Evolutionary conservation across 2,888 invertebrate species (phyloP).

Genomic region (Merodon equestris): DNA sequence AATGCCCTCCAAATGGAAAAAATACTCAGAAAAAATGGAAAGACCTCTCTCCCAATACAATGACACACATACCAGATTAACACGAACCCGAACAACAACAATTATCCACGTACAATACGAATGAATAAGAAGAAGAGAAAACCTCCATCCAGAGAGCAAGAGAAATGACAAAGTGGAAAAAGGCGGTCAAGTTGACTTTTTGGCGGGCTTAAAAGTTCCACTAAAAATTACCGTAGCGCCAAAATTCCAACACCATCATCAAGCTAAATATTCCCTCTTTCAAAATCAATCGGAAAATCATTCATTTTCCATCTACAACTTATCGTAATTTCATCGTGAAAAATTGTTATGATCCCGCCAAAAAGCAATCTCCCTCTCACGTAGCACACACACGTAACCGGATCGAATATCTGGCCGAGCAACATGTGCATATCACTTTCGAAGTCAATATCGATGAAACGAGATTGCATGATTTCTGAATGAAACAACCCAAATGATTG

Average conservation of each 20-base stretch:
- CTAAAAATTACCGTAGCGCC: constrained; percentile 28
- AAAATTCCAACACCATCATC: constrained; percentile 38
- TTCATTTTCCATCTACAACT: constrained; percentile 32
- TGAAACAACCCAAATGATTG: constrained; percentile 66
- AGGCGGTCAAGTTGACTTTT: constrained; percentile 63
- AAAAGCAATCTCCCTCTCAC: constrained; percentile 56
- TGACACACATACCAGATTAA: constrained; percentile 8
- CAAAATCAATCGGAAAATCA: constrained; percentile 22
- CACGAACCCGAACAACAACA: constrained; percentile 6
- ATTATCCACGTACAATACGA: constrained; percentile 16
- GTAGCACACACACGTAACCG: constrained; percentile 60
- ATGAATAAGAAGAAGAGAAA: constrained; percentile 19
- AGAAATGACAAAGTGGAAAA: constrained; percentile 45
- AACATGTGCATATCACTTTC: constrained; percentile 43
- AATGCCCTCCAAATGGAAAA: constrained; percentile 45
- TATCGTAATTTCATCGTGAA: constrained; percentile 47
- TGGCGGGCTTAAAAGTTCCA: constrained; percentile 59
- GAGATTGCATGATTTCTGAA: constrained; percentile 69
- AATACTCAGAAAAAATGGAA: constrained; percentile 18
- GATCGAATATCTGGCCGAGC: background rate
- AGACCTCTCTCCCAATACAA: constrained; percentile 5
- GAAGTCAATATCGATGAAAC: constrained; percentile 70
- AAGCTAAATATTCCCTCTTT: constrained; percentile 30
- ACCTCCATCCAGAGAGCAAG: constrained; percentile 28
- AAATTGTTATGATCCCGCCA: constrained; percentile 61